Evolutionary conservation across 2,888 invertebrate species (phyloP), one percentile per base, ranked within the genome.

Genomic region (Aphrophora alni): DNA sequence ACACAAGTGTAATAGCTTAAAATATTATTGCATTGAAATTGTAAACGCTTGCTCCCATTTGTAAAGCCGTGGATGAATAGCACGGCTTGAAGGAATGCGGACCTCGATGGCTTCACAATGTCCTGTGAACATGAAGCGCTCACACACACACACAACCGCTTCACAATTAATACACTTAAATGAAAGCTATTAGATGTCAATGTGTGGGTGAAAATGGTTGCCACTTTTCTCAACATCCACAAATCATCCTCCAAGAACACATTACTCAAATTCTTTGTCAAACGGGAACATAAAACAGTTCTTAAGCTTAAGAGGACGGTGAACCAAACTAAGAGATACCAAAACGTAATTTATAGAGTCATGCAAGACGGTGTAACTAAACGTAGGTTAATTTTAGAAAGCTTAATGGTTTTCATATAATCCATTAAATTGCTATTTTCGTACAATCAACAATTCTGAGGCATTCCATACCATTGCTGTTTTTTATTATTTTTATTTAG

Each of bases 11-110:
- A 59, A 59, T 59, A 59, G 59, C 59, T 59, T 59, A n/a, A 59
- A 59, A 59, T 59, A 59, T 59, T 59, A 59, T 59, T 59, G 59
- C 59, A 21, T 59, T 59, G 59, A 59, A 59, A 59, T n/a, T 59
- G 59, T 59, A 59, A 59, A 59, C 59, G 59, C n/a, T 59, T 3
- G 21, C 59, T 7, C 3, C 59, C 2, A 21, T 59, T 59, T 59
- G 59, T 59, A 59, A 59, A 21, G 59, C 1, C n/a, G 59, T 21
- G 59, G 59, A 59, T 59, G 59, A 59, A 59, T 59, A 59, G 59
- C 59, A n/a, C 59, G 59, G n/a, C 59, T 10, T 2, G n/a, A 21
- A 21, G 21, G 59, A 59, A 59, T 59, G 59, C 59, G 59, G 59
- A 59, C 59, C 21, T 59, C 21, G 1, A 5, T 14, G 44, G 44